Evolutionary conservation across 2,888 invertebrate genomes (phyloP).

Genomic region (Icerya purchasi): DNA sequence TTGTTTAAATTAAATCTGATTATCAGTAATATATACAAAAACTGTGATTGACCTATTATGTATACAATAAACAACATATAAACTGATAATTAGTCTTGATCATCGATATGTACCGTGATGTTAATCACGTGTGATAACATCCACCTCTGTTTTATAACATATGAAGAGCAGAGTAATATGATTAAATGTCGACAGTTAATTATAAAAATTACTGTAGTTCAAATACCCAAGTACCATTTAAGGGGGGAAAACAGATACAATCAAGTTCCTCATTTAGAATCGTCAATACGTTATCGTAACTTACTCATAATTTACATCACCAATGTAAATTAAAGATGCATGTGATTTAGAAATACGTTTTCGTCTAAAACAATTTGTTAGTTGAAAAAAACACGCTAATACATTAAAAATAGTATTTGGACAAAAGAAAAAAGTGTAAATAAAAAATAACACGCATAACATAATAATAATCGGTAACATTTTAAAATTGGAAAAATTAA

Average conservation of each 20-base stretch:
- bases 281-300: no score
- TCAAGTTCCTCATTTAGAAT: no score
- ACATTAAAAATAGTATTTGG: neutral
- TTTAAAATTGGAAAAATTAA: neutral
- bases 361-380: neutral
- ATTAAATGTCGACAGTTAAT: neutral
- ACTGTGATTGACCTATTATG: no score
- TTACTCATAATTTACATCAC: neutral
- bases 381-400: neutral
- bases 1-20: no score
- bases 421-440: neutral
- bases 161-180: neutral
- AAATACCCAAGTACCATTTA: no score
- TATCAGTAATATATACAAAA: no score
- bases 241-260: no score
- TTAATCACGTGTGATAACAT: no score
- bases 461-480: neutral
- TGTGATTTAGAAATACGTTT: neutral
- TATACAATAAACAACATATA: no score
- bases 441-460: neutral
- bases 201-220: no score
- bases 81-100: no score
- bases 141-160: neutral
- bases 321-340: neutral
- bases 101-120: no score